Evolutionary conservation across 2,888 invertebrate genomes (phyloP).

Genomic region (Xestobium rufovillosum): DNA sequence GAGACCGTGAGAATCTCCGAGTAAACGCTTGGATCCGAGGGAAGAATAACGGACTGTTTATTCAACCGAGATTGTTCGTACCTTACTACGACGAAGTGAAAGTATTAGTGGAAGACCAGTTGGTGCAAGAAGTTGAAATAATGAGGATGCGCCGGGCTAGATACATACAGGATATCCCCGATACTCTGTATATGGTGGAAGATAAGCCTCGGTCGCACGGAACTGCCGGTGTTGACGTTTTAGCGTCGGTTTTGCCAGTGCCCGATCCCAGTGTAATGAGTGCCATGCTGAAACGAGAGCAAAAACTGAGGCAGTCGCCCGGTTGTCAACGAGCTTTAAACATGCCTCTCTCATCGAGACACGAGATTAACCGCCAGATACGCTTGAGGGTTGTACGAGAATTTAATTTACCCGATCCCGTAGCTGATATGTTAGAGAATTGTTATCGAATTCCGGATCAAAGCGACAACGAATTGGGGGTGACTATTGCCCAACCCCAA

Average conservation of each 20-base stretch:
- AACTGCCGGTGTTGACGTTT: conserved; percentile 54
- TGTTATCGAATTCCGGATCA: conserved; percentile 37
- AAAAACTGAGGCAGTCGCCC: conserved; percentile 72
- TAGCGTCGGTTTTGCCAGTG: conserved; percentile 61
- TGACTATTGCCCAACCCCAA: conserved; percentile 30
- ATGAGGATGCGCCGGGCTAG: conserved; percentile 63
- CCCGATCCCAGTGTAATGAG: conserved; percentile 69
- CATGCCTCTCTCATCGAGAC: conserved; percentile 66
- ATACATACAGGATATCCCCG: conserved; percentile 78
- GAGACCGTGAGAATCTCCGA: conserved; percentile 57
- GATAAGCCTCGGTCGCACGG: conserved; percentile 45
- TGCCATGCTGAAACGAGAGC: conserved; percentile 77
- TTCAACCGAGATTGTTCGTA: conserved; percentile 84
- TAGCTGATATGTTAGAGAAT: conserved; percentile 67
- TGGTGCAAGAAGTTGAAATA: conserved; percentile 69
- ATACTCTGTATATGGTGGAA: conserved; percentile 86
- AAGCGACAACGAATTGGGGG: conserved; percentile 36
- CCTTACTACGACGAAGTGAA: conserved; percentile 94
- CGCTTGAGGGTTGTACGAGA: conserved; percentile 87
- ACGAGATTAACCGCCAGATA: conserved; percentile 69
- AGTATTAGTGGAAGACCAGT: conserved; percentile 76
- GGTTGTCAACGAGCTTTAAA: conserved; percentile 72
- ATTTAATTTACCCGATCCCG: conserved; percentile 86
- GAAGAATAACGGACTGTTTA: conserved; percentile 64
- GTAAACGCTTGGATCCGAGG: conserved; percentile 76